Conservation (phyloP, 2,797 vertebrate genomes). For the Mus minutoides region DNA sequence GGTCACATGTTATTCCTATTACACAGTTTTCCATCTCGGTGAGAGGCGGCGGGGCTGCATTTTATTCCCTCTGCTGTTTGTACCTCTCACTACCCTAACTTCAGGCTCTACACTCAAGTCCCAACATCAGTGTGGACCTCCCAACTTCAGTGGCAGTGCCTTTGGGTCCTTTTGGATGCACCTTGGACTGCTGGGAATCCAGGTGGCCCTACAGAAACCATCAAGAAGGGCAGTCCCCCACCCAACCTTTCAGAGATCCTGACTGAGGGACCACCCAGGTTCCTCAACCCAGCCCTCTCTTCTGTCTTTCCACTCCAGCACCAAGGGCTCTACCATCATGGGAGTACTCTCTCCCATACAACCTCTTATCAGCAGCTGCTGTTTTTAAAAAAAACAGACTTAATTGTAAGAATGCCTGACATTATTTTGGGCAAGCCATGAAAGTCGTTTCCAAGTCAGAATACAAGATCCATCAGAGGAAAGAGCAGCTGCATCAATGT, state of each 20-base stretch:
- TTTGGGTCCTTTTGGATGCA: neutral
- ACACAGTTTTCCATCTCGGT: neutral
- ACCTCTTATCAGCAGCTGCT: neutral
- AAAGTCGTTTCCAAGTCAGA: constrained; percentile 1
- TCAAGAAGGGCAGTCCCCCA: neutral
- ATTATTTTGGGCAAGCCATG: neutral
- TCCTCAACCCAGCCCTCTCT: neutral
- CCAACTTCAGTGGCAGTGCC: neutral
- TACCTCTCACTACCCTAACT: neutral
- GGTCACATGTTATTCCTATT: neutral
- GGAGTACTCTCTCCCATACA: neutral
- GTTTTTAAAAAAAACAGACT: neutral
- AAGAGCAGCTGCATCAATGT: neutral
- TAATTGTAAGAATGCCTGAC: neutral
- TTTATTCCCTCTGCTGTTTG: neutral
- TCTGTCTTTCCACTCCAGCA: neutral
- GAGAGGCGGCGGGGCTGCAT: neutral
- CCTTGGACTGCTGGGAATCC: neutral
- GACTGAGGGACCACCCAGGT: neutral
- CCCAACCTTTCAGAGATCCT: neutral
- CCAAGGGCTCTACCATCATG: fast-evolving
- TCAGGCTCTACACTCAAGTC: neutral
- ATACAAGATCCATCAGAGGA: neutral
- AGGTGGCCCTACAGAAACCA: fast-evolving
- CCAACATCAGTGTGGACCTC: neutral